Percentiles rank a stretch among this genome's conserved stretches.
These are phyloP conservation scores for Erannis defoliaria DNA, from an alignment of 2,888 invertebrate genomes.

Conservation along the genomic window DNA sequence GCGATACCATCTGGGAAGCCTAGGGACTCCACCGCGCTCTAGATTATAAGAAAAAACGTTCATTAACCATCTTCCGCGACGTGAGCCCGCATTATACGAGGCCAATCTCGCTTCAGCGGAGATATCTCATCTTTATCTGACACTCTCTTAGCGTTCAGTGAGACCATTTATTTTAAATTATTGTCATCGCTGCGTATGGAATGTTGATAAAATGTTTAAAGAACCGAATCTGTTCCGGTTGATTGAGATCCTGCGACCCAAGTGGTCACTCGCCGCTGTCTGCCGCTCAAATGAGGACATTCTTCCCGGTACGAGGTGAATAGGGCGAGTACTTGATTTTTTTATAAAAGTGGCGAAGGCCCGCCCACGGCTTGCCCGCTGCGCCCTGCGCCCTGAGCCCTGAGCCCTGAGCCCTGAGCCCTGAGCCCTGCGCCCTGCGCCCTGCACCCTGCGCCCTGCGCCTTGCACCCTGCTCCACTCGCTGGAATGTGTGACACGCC, in stretches of 20 bases:
- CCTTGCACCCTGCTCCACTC: too few relatives aligned
- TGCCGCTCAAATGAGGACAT: slow-evolving; percentile 56
- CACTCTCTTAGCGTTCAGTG: neutral
- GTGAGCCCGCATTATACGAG: neutral
- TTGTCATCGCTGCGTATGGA: too few relatives aligned
- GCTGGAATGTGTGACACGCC: slow-evolving; percentile 10
- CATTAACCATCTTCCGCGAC: slow-evolving; percentile 5
- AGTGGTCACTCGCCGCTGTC: slow-evolving; percentile 54
- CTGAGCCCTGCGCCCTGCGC: neutral
- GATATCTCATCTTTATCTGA: neutral
- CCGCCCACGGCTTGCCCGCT: neutral
- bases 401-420: neutral
- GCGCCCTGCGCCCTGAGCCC: neutral
- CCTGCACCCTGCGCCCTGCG: neutral
- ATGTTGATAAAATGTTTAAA: too few relatives aligned
- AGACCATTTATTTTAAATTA: too few relatives aligned
- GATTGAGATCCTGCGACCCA: too few relatives aligned
- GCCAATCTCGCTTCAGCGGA: neutral
- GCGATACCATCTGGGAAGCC: slow-evolving; percentile 24
- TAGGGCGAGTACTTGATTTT: slow-evolving; percentile 53
- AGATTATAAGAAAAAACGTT: slow-evolving; percentile 1
- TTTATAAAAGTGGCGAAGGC: slow-evolving; percentile 46
- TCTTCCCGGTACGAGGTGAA: slow-evolving; percentile 40
- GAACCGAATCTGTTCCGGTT: too few relatives aligned
- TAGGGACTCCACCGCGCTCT: neutral